Evolutionary conservation across 2,113 vertebrate species (phyloP).

Genomic region (Onychorhynchus coronatus): DNA sequence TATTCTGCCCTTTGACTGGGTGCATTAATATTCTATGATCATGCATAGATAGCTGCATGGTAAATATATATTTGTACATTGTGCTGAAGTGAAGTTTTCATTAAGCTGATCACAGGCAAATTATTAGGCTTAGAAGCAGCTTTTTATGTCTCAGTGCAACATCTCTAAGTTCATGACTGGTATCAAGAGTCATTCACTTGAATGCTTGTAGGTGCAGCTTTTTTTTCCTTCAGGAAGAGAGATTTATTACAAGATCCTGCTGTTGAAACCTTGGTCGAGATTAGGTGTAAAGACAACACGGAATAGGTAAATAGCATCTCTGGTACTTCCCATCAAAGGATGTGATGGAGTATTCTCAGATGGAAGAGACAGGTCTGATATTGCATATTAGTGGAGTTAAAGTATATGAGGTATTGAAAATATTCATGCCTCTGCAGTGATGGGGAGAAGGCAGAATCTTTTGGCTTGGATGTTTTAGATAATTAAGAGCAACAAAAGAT

Average conservation of each 20-base stretch:
- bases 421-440: conserved; percentile 37
- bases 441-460: conserved; percentile 7
- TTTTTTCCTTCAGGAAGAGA: conserved; percentile 8
- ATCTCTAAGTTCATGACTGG: conserved; percentile 3
- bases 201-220: not conserved
- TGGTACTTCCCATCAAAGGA: conserved; percentile 11
- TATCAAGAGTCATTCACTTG: conserved; percentile 41
- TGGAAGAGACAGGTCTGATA: conserved; percentile 50
- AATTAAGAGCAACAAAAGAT: conserved; percentile 62
- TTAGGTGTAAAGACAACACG: conserved; percentile 43
- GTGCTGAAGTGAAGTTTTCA: conserved; percentile 38
- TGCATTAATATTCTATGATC: not conserved
- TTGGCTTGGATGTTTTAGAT: conserved; percentile 42
- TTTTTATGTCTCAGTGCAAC: not conserved
- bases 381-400: conserved; percentile 40
- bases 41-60: not conserved
- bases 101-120: conserved; percentile 38
- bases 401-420: conserved; percentile 53
- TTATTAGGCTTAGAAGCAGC: conserved; percentile 5
- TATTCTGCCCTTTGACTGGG: not conserved
- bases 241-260: conserved; percentile 51
- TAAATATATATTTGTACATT: conserved; percentile 12
- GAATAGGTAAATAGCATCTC: conserved; percentile 29
- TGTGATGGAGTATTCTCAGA: conserved; percentile 16
- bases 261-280: conserved; percentile 43